Base-by-base conservation (phyloP, 2,113 vertebrate genomes). In the Nansenia antarctica region DNA sequence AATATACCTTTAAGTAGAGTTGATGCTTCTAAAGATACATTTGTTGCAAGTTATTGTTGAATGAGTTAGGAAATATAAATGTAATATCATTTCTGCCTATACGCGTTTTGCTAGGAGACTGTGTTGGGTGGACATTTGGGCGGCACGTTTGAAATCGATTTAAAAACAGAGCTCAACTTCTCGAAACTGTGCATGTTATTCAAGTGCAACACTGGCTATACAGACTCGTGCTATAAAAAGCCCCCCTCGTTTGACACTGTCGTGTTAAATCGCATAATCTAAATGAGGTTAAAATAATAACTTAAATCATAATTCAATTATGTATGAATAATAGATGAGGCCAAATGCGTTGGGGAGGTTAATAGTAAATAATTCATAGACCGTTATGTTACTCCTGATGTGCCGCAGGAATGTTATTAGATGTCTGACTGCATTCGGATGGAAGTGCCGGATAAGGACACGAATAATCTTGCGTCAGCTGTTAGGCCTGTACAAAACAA, bases 301-400 rank as follows among this genome's bases (percentile, higher is more conserved):
- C 30, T 62, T 58, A 68, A 76, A 76, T 65, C 42, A 65, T 67
- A 78, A 76, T 83, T 82, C 31, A 72, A 65, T 70, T 57, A 49
- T 34, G 45, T 14, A 82, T 90, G 49, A 88, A 83, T 89, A 75
- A 85, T 84, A 76, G 52, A 87, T 81, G 62, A 9, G 66, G 62
- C 88, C 85, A 89, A 90, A 89, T 87, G 82, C 80, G 87, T 75
- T 66, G 39, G 72, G 73, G 83, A 82, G 86, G 82, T 83, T 83
- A 87, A 32, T 35, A 3, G 58, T 89, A 45, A 86, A 90, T 87
- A 70, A 86, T 88, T 87, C 20, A 86, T 87, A 35, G 53, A 39
- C 54, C 75, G 62, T 75, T 80, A 74, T 81, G 74, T 85, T 87
- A 35, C 60, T 55, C 60, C 60, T 62, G 42, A 39, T 70, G 61